Evolutionary conservation across 2,797 vertebrate genomes (phyloP), one percentile per base, ranked within the genome.

Genomic region (Anas flavirostris): DNA sequence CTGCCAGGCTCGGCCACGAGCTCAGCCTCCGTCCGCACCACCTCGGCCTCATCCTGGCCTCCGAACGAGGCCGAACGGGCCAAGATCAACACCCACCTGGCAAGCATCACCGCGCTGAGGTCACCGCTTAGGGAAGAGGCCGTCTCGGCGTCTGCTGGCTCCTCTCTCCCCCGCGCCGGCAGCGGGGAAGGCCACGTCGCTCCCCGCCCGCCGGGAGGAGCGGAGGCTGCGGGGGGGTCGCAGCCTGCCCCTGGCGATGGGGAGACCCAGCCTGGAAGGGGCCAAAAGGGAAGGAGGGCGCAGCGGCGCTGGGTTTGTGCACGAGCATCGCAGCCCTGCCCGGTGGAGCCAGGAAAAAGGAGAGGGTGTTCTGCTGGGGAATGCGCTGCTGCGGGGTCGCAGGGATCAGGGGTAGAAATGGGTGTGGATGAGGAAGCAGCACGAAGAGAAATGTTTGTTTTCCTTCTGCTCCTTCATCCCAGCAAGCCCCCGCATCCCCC

Each of bases 61-160:
- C 63, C 14, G 2, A 28, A 41, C 0, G 3, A 52, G 41, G 16
- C 52, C 2, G 1, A 19, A 13, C 2, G 0, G 78, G 92, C 94
- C 95, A 96, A 96, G 60, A 95, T 89, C 93, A 96, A 95, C 96
- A 85, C 81, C 78, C 83, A 82, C 78, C 88, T 90, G 91, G 95
- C 95, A 94, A 64, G 19, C 52, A 0, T 59, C 4, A 4, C 64
- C 0, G 41, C 2, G 21, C 60, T 96, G 93, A 96, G 93, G 72
- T 96, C 95, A 96, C 88, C 29, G 60, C 60, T 23, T 18, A 48
- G 78, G 86, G 93, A 94, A 93, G 86, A 88, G 78, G 75, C 88
- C 0, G 35, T 86, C 86, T 83, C 72, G 63, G 73, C 5, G 4
- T 33, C 91, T 50, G 77, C 88, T 67, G 80, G 55, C 77, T 82